These are phyloP conservation scores for Epinotia nisella DNA, from an alignment of 2,888 invertebrate species.

Conservation along the genomic window DNA sequence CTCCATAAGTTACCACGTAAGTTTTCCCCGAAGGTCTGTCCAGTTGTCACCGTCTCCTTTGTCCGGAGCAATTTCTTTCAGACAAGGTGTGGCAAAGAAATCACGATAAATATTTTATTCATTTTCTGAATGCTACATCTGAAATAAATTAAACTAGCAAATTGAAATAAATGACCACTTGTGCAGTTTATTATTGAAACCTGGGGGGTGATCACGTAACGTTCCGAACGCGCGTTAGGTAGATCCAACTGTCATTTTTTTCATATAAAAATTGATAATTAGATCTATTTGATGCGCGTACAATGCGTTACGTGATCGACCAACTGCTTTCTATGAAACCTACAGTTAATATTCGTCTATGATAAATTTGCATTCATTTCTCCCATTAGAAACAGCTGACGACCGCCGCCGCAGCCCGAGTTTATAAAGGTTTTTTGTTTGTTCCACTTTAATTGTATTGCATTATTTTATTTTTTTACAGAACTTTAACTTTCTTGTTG, in stretches of 20 bases:
- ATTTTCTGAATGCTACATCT: too few relatives aligned
- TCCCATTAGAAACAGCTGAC: constrained; percentile 11
- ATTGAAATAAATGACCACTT: too few relatives aligned
- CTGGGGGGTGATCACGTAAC: too few relatives aligned
- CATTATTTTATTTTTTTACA: too few relatives aligned
- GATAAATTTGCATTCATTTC: background rate
- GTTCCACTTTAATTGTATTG: background rate
- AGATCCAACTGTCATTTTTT: too few relatives aligned
- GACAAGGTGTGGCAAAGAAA: background rate
- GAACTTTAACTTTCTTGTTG: background rate
- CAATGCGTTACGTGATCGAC: too few relatives aligned
- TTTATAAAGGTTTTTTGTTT: background rate
- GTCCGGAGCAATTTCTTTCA: constrained; percentile 1
- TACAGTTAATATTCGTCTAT: background rate
- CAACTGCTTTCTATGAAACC: background rate
- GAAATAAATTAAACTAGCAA: too few relatives aligned
- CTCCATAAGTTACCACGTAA: constrained; percentile 16
- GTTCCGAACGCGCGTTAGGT: too few relatives aligned
- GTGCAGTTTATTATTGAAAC: too few relatives aligned
- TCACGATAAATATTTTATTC: too few relatives aligned
- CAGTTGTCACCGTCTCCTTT: constrained; percentile 3
- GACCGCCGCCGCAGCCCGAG: background rate
- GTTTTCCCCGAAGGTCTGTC: constrained; percentile 18
- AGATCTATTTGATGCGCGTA: too few relatives aligned
- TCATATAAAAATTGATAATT: too few relatives aligned